phyloP scores from a whole-genome alignment of 2,888 invertebrate genomes.

The Keiferia lycopersicella region DNA sequence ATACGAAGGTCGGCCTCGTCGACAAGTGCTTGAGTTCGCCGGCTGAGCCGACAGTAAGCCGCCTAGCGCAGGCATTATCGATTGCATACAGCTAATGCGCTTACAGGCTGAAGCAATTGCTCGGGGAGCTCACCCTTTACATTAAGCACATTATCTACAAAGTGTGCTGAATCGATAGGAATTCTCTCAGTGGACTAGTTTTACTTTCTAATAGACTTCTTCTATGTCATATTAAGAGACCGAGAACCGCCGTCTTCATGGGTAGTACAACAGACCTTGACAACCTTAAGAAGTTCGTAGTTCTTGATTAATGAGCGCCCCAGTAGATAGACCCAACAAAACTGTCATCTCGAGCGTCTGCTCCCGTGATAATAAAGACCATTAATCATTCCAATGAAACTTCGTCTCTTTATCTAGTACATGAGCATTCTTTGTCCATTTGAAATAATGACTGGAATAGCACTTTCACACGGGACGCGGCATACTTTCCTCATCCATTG shows the following conservation, averaged over 20 bases:
- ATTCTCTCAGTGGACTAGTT: background rate
- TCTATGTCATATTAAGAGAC: background rate
- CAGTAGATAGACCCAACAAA: slow-evolving; percentile 45
- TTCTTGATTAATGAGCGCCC: slow-evolving; percentile 37
- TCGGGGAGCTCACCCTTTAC: slow-evolving; percentile 41
- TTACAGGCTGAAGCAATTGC: slow-evolving; percentile 57
- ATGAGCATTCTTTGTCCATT: slow-evolving; percentile 35
- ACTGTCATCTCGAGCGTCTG: slow-evolving; percentile 47
- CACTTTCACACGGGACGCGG: slow-evolving; percentile 31
- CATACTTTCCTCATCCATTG: slow-evolving; percentile 22
- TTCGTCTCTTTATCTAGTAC: slow-evolving; percentile 33
- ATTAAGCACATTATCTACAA: slow-evolving; percentile 12
- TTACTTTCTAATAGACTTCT: background rate
- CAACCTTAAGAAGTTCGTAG: slow-evolving; percentile 10
- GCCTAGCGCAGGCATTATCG: slow-evolving; percentile 52
- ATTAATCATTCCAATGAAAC: slow-evolving; percentile 43
- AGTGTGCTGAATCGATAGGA: slow-evolving; percentile 13
- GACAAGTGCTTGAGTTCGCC: slow-evolving; percentile 18
- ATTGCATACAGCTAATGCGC: slow-evolving; percentile 66
- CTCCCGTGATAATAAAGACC: slow-evolving; percentile 42
- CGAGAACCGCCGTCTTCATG: background rate
- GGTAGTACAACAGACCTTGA: background rate
- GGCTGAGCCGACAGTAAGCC: slow-evolving; percentile 48
- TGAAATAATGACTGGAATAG: slow-evolving; percentile 27
- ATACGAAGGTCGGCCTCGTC: slow-evolving; percentile 1